These are phyloP conservation scores for Cardiocondyla obscurior DNA, from an alignment of 1,140 invertebrate genomes.

Conservation along the genomic window DNA sequence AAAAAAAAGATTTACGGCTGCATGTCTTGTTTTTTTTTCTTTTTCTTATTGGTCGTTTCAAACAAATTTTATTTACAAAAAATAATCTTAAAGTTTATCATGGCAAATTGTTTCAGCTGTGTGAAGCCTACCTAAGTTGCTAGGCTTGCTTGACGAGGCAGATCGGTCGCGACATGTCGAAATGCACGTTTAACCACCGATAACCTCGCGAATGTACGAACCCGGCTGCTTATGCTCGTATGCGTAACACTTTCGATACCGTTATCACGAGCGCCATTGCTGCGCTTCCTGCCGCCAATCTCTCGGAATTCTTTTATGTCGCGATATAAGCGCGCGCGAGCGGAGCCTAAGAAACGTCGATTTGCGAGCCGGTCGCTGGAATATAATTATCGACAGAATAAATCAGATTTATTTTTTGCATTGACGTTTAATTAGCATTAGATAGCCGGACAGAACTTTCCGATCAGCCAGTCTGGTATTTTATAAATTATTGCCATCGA, in stretches of 20 bases:
- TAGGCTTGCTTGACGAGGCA: slow-evolving; percentile 6
- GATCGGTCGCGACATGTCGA: slow-evolving; percentile 21
- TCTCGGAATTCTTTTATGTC: slow-evolving; percentile 13
- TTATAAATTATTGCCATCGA: slow-evolving; percentile 30
- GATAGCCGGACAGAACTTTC: slow-evolving; percentile 30
- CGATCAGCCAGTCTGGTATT: slow-evolving; percentile 27
- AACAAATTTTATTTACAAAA: background rate
- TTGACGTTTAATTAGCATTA: slow-evolving; percentile 49
- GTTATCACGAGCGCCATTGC: slow-evolving; percentile 68
- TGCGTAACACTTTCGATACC: slow-evolving; percentile 72
- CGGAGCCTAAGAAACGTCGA: slow-evolving; percentile 32
- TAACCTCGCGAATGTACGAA: slow-evolving; percentile 49
- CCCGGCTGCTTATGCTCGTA: slow-evolving; percentile 42
- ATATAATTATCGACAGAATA: slow-evolving; percentile 55
- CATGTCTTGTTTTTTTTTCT: no score
- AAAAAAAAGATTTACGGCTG: no score
- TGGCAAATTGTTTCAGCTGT: background rate
- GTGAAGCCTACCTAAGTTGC: background rate
- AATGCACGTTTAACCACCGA: slow-evolving; percentile 49
- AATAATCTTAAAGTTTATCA: background rate
- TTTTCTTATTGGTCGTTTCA: no score
- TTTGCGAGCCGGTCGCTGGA: slow-evolving; percentile 37
- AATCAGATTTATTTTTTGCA: slow-evolving; percentile 37
- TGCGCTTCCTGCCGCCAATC: slow-evolving; percentile 66
- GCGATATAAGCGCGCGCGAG: slow-evolving; percentile 33